A percentile compares a stretch with the other conserved stretches of the same genome.
Conservation (phyloP, 2,888 invertebrate genomes). For the Pachycephus smyrnensis region DNA sequence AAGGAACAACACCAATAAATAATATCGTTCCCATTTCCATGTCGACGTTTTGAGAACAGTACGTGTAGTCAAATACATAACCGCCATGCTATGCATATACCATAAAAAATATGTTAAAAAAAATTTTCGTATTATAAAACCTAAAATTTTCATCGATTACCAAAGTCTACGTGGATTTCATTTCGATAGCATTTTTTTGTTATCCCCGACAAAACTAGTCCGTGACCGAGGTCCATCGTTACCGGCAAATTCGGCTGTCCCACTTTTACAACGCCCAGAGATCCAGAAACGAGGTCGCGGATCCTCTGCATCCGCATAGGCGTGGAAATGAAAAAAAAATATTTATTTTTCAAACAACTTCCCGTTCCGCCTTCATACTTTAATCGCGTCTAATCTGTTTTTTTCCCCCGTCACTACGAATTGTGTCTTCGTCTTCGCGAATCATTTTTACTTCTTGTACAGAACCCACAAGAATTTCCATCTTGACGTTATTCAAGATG, state of each 20-base stretch:
- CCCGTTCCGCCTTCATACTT: neutral
- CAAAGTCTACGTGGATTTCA: neutral
- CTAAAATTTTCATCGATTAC: neutral
- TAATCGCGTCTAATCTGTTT: neutral
- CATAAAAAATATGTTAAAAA: neutral
- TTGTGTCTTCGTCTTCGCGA: no score
- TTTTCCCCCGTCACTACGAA: neutral
- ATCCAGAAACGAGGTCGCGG: neutral
- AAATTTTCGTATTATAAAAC: neutral
- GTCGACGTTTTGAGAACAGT: neutral
- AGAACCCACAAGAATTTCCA: no score
- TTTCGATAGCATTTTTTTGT: neutral
- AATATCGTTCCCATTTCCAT: neutral
- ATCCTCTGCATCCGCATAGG: neutral
- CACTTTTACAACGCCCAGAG: neutral
- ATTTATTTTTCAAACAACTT: neutral
- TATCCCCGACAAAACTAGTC: neutral
- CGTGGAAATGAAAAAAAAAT: neutral
- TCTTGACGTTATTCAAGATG: neutral
- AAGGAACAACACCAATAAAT: neutral
- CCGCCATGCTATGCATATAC: neutral
- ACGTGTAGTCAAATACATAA: neutral
- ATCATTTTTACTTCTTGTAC: no score
- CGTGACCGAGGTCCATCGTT: neutral
- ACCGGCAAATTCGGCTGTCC: neutral